Percentiles rank a stretch among this genome's conserved stretches.
phyloP scores from a whole-genome alignment of 2,797 vertebrate species.

The Channallabes apus region DNA sequence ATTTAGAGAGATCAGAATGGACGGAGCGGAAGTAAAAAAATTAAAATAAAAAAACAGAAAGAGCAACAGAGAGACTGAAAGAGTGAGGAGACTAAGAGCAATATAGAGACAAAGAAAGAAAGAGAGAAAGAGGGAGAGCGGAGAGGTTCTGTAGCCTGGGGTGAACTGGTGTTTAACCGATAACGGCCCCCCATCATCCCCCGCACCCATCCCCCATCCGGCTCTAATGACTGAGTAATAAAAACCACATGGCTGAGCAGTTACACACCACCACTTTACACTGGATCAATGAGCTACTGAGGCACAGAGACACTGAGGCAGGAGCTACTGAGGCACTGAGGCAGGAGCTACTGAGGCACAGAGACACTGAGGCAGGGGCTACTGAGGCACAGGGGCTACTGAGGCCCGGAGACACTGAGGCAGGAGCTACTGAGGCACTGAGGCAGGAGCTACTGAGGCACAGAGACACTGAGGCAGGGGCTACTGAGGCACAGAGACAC shows the following conservation, averaged over 20 bases:
- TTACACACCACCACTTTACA: slow-evolving; percentile 62
- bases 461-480: no score
- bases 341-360: neutral
- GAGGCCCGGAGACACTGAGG: neutral
- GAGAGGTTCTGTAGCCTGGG: slow-evolving; percentile 50
- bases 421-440: neutral
- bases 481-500: no score
- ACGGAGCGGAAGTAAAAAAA: neutral
- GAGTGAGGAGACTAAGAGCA: neutral
- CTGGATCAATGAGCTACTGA: neutral
- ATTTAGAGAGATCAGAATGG: neutral
- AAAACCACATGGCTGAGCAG: slow-evolving; percentile 74
- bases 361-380: neutral
- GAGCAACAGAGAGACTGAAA: neutral
- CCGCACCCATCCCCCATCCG: slow-evolving; percentile 37
- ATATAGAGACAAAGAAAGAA: neutral
- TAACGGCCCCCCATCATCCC: slow-evolving; percentile 58
- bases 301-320: neutral
- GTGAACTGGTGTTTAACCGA: slow-evolving; percentile 65
- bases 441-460: no score
- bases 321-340: no score
- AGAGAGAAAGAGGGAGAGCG: slow-evolving; percentile 15
- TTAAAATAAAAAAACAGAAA: no score
- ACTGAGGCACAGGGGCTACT: neutral
- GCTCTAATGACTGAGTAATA: slow-evolving; percentile 70